These are phyloP conservation scores for Rhinatrema bivittatum DNA, from an alignment of 2,797 vertebrate species.

Conservation along the genomic window DNA sequence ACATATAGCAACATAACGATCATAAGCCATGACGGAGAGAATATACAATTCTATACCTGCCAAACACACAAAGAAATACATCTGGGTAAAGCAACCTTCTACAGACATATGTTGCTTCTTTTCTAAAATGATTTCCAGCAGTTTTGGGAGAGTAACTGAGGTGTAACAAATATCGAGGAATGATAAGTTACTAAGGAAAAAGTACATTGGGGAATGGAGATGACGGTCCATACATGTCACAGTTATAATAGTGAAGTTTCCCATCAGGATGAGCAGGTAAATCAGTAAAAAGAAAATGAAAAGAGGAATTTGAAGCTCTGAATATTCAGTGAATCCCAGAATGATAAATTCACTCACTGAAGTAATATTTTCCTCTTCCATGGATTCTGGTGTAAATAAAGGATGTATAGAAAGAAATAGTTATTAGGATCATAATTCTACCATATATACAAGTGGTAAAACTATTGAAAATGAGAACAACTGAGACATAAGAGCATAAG, in stretches of 20 bases:
- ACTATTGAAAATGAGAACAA: no score
- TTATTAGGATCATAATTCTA: no score
- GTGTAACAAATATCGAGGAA: constrained; percentile 7
- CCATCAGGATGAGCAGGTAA: neutral
- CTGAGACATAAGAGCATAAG: no score
- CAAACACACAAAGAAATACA: constrained; percentile 22
- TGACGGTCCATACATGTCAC: neutral
- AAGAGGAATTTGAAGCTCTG: neutral
- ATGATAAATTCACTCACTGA: constrained; percentile 7
- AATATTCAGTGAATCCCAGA: no score
- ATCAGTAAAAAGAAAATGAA: neutral
- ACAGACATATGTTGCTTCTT: constrained; percentile 17
- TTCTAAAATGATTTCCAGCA: constrained; percentile 3
- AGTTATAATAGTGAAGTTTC: constrained; percentile 5
- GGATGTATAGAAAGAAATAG: no score
- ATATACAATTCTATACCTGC: constrained; percentile 18
- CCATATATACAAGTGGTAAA: no score
- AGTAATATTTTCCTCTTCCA: constrained; percentile 5
- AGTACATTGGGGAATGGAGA: constrained; percentile 15
- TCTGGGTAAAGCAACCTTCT: constrained; percentile 8
- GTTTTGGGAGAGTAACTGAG: constrained; percentile 8
- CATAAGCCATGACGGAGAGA: constrained; percentile 19
- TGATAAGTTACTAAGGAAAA: constrained; percentile 8
- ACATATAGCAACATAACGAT: constrained; percentile 20
- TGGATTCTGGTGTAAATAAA: no score